A percentile compares a stretch with the other conserved stretches of the same genome.
Conservation (phyloP, 1,140 invertebrate genomes). For the Drosophila serrata region DNA sequence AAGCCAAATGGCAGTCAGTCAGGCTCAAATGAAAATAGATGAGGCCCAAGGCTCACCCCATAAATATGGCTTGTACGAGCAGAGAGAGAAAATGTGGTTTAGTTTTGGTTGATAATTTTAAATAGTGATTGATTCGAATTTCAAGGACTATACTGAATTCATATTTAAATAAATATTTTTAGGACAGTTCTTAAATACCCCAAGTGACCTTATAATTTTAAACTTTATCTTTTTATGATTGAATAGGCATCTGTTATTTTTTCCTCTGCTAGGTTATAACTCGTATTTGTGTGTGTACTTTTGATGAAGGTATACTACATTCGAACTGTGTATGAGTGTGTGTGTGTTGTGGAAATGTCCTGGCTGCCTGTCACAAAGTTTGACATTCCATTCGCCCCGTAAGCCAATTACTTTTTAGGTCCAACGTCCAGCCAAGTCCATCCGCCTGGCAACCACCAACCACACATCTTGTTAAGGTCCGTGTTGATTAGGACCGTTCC, state of each 20-base stretch:
- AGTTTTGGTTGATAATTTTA: not conserved
- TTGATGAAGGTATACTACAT: constrained; percentile 64
- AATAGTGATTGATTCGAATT: no score
- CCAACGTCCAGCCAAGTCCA: constrained; percentile 12
- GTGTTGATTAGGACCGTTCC: constrained; percentile 54
- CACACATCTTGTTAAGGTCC: constrained; percentile 51
- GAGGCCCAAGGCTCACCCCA: constrained; percentile 43
- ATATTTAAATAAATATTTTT: no score
- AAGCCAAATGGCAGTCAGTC: constrained; percentile 45
- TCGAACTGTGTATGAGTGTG: constrained; percentile 36
- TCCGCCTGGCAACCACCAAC: constrained; percentile 52
- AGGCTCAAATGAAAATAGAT: constrained; percentile 75
- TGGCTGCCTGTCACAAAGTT: constrained; percentile 47
- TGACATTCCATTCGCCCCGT: constrained; percentile 72
- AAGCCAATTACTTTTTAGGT: constrained; percentile 76
- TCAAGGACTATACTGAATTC: no score
- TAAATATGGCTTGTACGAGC: constrained; percentile 3
- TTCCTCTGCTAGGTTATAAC: not conserved
- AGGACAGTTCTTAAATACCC: not conserved
- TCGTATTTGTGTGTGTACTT: constrained; percentile 5
- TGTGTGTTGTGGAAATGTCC: constrained; percentile 14
- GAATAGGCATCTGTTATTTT: not conserved
- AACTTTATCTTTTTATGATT: not conserved
- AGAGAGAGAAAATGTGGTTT: not conserved
- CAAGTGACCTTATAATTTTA: not conserved